Conservation (phyloP, 2,888 invertebrate genomes). For the Melangyna quadrimaculata region DNA sequence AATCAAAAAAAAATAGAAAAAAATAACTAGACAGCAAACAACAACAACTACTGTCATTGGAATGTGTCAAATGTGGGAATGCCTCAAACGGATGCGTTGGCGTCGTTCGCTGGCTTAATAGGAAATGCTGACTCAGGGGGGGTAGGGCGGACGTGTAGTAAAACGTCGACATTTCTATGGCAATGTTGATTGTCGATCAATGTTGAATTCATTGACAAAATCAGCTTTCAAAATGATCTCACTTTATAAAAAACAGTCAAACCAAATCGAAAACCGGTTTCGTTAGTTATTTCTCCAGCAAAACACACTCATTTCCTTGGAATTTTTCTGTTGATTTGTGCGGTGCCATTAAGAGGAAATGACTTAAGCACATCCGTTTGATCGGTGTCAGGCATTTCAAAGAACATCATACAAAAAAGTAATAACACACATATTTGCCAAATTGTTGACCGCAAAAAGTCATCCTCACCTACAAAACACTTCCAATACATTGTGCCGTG, state of each 20-base stretch:
- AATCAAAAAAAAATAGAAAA: background rate
- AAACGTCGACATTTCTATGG: background rate
- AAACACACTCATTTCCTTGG: constrained; percentile 45
- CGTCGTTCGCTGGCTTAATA: constrained; percentile 2
- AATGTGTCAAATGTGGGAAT: constrained; percentile 66
- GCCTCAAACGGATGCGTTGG: constrained; percentile 57
- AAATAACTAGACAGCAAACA: constrained; percentile 8
- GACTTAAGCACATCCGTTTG: constrained; percentile 54
- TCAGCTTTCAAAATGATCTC: constrained; percentile 82
- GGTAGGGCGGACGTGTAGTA: background rate
- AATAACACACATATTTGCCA: background rate
- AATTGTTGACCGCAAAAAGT: constrained; percentile 50
- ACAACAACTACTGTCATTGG: constrained; percentile 39
- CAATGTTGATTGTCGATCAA: constrained; percentile 30
- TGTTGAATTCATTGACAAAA: constrained; percentile 81
- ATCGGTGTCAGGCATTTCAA: constrained; percentile 41
- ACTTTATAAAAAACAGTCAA: constrained; percentile 81
- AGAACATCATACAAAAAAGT: background rate
- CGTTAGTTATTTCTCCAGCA: constrained; percentile 75
- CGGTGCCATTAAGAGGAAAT: constrained; percentile 43
- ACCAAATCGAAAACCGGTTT: constrained; percentile 82
- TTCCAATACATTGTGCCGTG: constrained; percentile 22
- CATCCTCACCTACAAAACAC: constrained; percentile 55
- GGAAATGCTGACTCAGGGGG: background rate
- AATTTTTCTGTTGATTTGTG: background rate